phyloP scores from a whole-genome alignment of 2,797 vertebrate genomes.

The Chromobotia macracanthus region DNA sequence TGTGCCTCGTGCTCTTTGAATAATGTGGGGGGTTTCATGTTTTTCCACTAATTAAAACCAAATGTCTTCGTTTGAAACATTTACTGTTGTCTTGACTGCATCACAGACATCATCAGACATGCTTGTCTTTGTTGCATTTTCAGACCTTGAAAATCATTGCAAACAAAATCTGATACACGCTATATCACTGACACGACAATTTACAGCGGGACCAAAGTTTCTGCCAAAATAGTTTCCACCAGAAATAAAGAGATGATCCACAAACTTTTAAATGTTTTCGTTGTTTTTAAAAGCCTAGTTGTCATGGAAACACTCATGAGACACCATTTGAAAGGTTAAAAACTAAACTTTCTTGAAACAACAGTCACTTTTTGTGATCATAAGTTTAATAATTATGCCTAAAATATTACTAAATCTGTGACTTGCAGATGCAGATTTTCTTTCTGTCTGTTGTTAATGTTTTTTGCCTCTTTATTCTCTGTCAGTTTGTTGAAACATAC shows the following conservation, averaged over 20 bases:
- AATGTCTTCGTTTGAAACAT: constrained; percentile 71
- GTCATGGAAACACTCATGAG: not conserved
- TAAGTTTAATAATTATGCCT: too few species aligned
- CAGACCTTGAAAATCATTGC: constrained; percentile 24
- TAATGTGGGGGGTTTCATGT: constrained; percentile 69
- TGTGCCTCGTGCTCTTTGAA: constrained; percentile 69
- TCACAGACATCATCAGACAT: constrained; percentile 62
- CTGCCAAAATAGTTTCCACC: not conserved
- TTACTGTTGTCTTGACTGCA: constrained; percentile 71
- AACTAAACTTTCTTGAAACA: too few species aligned
- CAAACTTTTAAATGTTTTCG: too few species aligned
- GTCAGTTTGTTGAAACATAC: too few species aligned
- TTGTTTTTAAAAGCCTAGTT: not conserved
- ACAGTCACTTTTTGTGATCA: too few species aligned
- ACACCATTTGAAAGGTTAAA: too few species aligned
- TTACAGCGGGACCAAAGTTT: not conserved
- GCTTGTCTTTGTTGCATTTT: constrained; percentile 29
- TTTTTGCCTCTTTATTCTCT: too few species aligned
- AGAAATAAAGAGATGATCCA: not conserved
- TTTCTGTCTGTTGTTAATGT: too few species aligned
- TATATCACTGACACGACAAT: constrained; percentile 51
- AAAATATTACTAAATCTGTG: too few species aligned
- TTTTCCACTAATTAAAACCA: constrained; percentile 68
- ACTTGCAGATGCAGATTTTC: too few species aligned
- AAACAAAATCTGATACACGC: constrained; percentile 52